Base-by-base conservation (phyloP, 2,797 vertebrate genomes). In the Clarias pachynema region DNA sequence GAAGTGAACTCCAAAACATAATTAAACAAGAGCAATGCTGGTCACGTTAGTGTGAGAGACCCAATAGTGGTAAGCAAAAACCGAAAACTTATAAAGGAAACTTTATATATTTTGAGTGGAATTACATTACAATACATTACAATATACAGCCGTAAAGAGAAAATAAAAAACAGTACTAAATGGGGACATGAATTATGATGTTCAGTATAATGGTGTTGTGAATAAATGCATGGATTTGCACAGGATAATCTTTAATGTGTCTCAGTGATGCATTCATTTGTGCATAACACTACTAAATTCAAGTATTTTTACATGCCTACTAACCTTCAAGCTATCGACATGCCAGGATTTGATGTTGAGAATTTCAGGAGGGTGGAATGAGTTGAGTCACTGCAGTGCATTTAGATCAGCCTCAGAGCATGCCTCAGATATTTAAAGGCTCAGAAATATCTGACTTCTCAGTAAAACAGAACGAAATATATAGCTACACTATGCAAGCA, bases 321-420 rank as follows among this genome's bases (percentile, higher is more conserved):
- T 79, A 44, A 24, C 34, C 60, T 63, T 26, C 24, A 44, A 44
- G 34, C 34, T 26, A 79, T 79, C 31, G 14, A 10, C n/a, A 44
- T 44, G 78, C 24, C 59, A 78, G 56, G 34, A 74, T 74, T 9
- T 53, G 26, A 53, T 74, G 72, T 74, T 56, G 29, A 12, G 74
- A 59, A 79, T 79, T 63, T 63, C 22, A 49, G 34, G 15, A 40
- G 57, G 60, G 59, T 79, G 8, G 34, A 37, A 79, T 40, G 77
- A 24, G 59, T 79, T 40, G 77, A 79, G 77, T 63, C 59, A 79
- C 59, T 65, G 78, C 34, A 79, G 18, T 79, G 78, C 57, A 79
- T 79, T 79, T 44, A 65, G 37, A 79, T 40, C 34, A 44, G 78
- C 34, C 78, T 79, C 59, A 40, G 34, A 63, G 59, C 59, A 63